Percentiles rank a stretch among this genome's conserved stretches.
Conservation (phyloP, 2,888 invertebrate species). For the Frankliniella fusca region DNA sequence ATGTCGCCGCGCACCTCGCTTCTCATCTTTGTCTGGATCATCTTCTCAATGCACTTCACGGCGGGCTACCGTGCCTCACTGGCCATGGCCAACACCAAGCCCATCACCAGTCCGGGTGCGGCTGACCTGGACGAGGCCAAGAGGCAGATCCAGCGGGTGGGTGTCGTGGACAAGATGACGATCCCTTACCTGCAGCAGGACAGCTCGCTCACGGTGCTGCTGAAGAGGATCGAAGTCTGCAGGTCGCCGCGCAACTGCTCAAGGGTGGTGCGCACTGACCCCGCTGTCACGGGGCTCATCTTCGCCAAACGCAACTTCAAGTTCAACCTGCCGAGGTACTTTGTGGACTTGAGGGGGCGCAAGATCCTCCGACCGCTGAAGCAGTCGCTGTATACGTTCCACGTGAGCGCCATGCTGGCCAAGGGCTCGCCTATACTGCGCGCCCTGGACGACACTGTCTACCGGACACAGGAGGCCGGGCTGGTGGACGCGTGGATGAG, state of each 20-base stretch:
- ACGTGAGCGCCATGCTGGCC: background rate
- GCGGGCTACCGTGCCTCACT: constrained; percentile 4
- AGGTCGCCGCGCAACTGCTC: background rate
- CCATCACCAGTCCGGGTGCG: background rate
- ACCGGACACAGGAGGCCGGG: background rate
- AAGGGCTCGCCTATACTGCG: background rate
- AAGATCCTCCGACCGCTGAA: background rate
- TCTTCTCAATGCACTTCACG: constrained; percentile 17
- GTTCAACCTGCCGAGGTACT: background rate
- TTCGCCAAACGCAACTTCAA: background rate
- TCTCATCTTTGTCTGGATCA: constrained; percentile 2
- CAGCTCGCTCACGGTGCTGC: background rate
- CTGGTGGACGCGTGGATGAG: background rate
- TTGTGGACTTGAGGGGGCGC: background rate
- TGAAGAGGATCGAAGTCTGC: background rate
- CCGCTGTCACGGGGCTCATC: background rate
- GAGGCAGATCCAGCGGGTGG: background rate
- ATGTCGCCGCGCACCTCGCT: background rate
- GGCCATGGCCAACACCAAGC: background rate
- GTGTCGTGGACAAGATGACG: background rate
- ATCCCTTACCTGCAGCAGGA: background rate
- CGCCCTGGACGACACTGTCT: background rate
- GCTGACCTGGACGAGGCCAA: background rate
- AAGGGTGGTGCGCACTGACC: background rate
- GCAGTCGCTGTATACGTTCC: background rate